Evolutionary conservation across 2,888 invertebrate species (phyloP).

Genomic region (Lissonota sp.): DNA sequence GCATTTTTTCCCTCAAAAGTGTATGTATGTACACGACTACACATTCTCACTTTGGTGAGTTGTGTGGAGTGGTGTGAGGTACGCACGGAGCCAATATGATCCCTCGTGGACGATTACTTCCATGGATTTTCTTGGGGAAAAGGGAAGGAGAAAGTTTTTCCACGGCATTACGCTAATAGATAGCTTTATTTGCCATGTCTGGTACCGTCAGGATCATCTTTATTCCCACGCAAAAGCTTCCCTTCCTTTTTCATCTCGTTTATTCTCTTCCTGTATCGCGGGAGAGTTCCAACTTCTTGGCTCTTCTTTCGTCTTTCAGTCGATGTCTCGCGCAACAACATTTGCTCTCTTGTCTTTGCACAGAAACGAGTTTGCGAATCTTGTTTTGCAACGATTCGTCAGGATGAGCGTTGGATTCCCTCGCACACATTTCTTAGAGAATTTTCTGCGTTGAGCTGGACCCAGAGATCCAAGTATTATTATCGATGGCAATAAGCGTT

Average conservation of each 20-base stretch:
- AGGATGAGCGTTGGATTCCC: conserved; percentile 58
- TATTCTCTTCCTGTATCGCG: conserved; percentile 55
- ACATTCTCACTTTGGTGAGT: too few relatives aligned
- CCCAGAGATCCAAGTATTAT: conserved; percentile 55
- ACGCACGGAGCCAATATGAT: too few relatives aligned
- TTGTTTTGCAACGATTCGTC: conserved; percentile 68
- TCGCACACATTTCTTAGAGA: neutral
- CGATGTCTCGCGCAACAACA: conserved; percentile 53
- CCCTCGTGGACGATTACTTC: conserved; percentile 52
- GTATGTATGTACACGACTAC: too few relatives aligned
- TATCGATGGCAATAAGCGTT: conserved; percentile 64
- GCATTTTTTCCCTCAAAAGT: too few relatives aligned
- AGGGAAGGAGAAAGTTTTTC: conserved; percentile 65
- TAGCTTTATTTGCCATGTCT: conserved; percentile 75
- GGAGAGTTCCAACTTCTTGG: conserved; percentile 65
- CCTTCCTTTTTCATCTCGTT: neutral
- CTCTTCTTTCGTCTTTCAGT: conserved; percentile 26
- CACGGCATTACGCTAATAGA: conserved; percentile 74
- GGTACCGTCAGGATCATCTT: conserved; percentile 64
- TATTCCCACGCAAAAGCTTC: conserved; percentile 5
- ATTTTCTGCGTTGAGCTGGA: conserved; percentile 28
- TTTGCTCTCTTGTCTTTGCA: conserved; percentile 6
- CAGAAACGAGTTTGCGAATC: conserved; percentile 36
- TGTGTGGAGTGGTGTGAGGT: too few relatives aligned
- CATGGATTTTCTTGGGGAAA: conserved; percentile 5